Percentiles rank a stretch among this genome's conserved stretches.
These are phyloP conservation scores for Ochropacha duplaris DNA, from an alignment of 2,888 invertebrate genomes.

Conservation along the genomic window DNA sequence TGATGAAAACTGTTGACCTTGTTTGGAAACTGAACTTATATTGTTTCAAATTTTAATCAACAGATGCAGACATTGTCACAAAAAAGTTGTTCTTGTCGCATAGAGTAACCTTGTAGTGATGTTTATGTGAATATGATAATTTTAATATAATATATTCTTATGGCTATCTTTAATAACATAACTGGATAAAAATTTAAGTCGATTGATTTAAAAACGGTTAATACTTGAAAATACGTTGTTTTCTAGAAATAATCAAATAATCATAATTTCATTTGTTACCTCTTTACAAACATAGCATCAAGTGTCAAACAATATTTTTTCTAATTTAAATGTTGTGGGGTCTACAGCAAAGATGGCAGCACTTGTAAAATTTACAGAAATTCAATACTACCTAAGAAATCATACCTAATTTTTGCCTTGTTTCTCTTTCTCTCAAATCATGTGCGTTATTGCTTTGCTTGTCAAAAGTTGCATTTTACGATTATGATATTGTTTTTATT, in stretches of 20 bases:
- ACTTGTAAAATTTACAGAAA: constrained; percentile 55
- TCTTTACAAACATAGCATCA: constrained; percentile 47
- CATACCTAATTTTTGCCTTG: constrained; percentile 50
- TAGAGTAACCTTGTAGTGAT: constrained; percentile 53
- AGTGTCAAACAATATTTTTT: constrained; percentile 30
- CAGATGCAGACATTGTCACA: constrained; percentile 69
- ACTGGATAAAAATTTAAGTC: neutral
- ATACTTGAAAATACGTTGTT: neutral
- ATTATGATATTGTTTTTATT: constrained; percentile 5
- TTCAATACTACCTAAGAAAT: constrained; percentile 53
- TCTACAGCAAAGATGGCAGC: constrained; percentile 61
- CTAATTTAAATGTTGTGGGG: constrained; percentile 2
- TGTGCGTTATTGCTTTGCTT: constrained; percentile 23
- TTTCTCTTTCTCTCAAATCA: constrained; percentile 59
- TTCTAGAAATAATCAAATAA: constrained; percentile 5
- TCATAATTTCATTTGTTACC: constrained; percentile 23
- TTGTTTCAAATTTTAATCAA: constrained; percentile 83
- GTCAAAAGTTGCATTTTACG: constrained; percentile 17
- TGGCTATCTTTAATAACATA: neutral
- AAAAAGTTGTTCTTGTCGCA: constrained; percentile 67
- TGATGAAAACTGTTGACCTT: constrained; percentile 84
- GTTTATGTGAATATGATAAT: constrained; percentile 24
- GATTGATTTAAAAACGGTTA: neutral
- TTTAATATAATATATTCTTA: constrained; percentile 7
- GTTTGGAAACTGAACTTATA: constrained; percentile 78